phyloP scores from a whole-genome alignment of 1,140 invertebrate species.

The Harpegnathos saltator region DNA sequence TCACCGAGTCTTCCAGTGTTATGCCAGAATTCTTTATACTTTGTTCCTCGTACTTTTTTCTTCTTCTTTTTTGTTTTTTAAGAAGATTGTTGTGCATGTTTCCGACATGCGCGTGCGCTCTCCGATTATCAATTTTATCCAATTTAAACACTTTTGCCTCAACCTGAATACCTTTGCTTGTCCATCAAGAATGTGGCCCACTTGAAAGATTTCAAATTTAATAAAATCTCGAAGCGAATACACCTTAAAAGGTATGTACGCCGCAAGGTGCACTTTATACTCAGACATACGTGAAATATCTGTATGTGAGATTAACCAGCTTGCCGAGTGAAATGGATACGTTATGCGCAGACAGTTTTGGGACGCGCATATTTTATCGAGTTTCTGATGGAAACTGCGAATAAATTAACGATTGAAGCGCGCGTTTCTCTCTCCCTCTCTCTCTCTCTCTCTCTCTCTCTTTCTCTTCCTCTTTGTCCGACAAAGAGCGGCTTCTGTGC shows the following conservation, averaged over 20 bases:
- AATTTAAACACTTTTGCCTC: neutral
- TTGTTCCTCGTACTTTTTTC: too few relatives aligned
- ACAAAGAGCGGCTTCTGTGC: neutral
- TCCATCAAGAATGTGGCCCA: neutral
- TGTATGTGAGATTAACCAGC: slow-evolving; percentile 42
- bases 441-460: too few relatives aligned
- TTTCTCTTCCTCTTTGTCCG: neutral
- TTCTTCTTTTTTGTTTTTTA: neutral
- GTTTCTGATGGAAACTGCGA: slow-evolving; percentile 37
- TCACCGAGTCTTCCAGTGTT: neutral
- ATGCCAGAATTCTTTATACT: neutral
- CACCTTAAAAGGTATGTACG: slow-evolving; percentile 14
- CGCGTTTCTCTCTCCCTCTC: too few relatives aligned
- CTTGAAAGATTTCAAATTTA: slow-evolving; percentile 6
- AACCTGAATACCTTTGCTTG: too few relatives aligned
- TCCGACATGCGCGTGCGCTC: too few relatives aligned
- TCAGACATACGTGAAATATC: slow-evolving; percentile 29
- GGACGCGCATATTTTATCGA: slow-evolving; percentile 44
- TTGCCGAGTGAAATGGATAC: slow-evolving; percentile 20
- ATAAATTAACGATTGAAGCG: slow-evolving; percentile 39
- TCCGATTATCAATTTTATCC: neutral
- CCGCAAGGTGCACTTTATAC: slow-evolving; percentile 27
- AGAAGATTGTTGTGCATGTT: neutral
- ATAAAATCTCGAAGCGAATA: neutral
- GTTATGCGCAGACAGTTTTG: slow-evolving; percentile 38